Base-by-base conservation (phyloP, 2,113 vertebrate species). In the Bothrops jararaca region DNA sequence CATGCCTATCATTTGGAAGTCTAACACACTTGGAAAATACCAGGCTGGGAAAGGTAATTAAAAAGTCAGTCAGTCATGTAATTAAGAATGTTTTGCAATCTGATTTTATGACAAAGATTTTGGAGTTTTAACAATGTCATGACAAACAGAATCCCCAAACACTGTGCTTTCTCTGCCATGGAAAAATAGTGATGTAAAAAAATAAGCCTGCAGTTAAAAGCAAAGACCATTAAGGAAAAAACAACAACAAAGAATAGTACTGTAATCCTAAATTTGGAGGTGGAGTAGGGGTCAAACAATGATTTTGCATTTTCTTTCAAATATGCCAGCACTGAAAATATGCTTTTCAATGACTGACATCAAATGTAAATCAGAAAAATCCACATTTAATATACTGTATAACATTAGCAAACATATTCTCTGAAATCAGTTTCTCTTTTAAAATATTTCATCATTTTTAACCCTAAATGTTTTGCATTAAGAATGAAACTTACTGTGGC, bases 401-500 rank as follows among this genome's bases (percentile, higher is more conserved):
- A 64, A 26, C 54, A 4, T 50, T 56, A 69, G 50, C 57, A 88
- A 54, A 89, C 10, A 13, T 26, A 90, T 56, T 91, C 39, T 93
- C 11, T 60, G 87, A 93, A 94, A 9, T 89, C 88, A 22, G 85
- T 5, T 64, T 92, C 29, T 15, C 26, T 93, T 56, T 45, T 2
- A 60, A 87, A 86, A 87, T 4, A 88, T 13, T 48, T 12, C 9
- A 92, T 92, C n/a, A 26, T 54, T 56, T 53, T 50, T 57, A 56
- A 56, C 39, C 29, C 34, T 54, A 50, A 5, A 4, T 34, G 4
- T 39, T 80, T 80, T 39, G 15, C 3, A 20, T 80, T 80, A 69
- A n/a, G 64, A 0, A n/a, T 57, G 93, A 95, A 93, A 98, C 98
- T 98, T 98, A 99, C 99, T 57, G 98, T 98, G 85, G 97, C 97